Evolutionary conservation across 2,797 vertebrate species (phyloP).

Genomic region (Scyliorhinus canicula): DNA sequence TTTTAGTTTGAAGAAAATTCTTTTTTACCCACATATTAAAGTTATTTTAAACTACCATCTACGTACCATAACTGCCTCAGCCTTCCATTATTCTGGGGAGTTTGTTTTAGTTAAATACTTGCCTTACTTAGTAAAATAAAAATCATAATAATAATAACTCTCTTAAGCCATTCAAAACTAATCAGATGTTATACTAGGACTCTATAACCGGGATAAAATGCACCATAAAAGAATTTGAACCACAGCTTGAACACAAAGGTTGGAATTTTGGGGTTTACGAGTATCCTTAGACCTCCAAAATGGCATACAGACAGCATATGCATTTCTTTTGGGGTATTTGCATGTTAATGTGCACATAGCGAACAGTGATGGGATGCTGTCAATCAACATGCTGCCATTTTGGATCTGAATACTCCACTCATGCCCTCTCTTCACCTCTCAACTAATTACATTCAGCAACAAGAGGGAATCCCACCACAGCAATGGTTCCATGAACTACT

Average conservation of each 20-base stretch:
- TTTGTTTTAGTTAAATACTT: neutral
- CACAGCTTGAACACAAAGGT: neutral
- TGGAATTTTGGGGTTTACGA: neutral
- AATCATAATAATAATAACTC: neutral
- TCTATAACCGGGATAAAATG: neutral
- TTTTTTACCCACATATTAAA: neutral
- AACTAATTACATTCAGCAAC: neutral
- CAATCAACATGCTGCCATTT: neutral
- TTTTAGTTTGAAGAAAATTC: constrained; percentile 24
- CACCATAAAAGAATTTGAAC: neutral
- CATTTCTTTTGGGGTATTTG: too few species aligned
- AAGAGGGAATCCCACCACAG: neutral
- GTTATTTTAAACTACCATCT: neutral
- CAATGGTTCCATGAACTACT: neutral
- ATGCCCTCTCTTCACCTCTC: neutral
- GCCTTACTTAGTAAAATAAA: neutral
- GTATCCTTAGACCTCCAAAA: neutral
- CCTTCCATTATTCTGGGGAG: neutral
- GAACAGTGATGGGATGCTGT: neutral
- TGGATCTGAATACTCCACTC: neutral
- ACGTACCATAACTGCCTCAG: neutral
- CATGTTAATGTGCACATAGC: neutral
- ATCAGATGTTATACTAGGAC: neutral
- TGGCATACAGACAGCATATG: too few species aligned
- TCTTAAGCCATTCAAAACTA: neutral